Evolutionary conservation across 2,797 vertebrate species (phyloP).

Genomic region (Phrynocephalus guinanensis): DNA sequence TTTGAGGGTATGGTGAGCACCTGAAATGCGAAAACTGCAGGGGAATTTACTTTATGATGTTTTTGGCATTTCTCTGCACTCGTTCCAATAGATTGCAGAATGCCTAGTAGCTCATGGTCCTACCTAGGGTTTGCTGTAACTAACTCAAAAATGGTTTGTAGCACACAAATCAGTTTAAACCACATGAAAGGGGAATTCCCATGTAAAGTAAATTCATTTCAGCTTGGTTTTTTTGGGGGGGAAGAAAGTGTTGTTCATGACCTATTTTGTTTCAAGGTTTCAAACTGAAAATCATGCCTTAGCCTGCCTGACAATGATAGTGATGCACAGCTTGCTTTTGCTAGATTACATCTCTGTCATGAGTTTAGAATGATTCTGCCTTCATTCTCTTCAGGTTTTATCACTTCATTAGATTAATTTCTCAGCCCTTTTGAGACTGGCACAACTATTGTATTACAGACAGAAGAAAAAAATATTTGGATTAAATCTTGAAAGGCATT

Average conservation of each 20-base stretch:
- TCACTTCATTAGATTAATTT: slow-evolving; percentile 33
- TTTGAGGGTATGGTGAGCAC: background rate
- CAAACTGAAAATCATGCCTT: slow-evolving; percentile 22
- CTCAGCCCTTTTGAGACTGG: slow-evolving; percentile 20
- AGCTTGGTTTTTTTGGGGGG: too few species aligned
- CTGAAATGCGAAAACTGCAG: background rate
- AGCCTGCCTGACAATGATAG: background rate
- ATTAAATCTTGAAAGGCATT: too few species aligned
- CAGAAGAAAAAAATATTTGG: background rate
- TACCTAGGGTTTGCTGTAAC: background rate
- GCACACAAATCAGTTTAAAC: slow-evolving; percentile 29
- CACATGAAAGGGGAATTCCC: slow-evolving; percentile 23
- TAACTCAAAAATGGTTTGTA: slow-evolving; percentile 19
- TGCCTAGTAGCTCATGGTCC: background rate
- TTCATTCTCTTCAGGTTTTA: slow-evolving; percentile 37
- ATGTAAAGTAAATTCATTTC: slow-evolving; percentile 35
- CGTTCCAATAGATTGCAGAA: slow-evolving; percentile 16
- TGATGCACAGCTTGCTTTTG: background rate
- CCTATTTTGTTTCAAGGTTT: slow-evolving; percentile 23
- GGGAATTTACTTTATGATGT: background rate
- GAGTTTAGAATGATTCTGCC: slow-evolving; percentile 28
- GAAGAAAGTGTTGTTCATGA: slow-evolving; percentile 24
- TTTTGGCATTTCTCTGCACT: slow-evolving; percentile 29
- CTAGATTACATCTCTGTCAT: slow-evolving; percentile 28
- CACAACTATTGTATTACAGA: background rate